Conservation (phyloP, 2,113 vertebrate genomes). For the Naja naja region DNA sequence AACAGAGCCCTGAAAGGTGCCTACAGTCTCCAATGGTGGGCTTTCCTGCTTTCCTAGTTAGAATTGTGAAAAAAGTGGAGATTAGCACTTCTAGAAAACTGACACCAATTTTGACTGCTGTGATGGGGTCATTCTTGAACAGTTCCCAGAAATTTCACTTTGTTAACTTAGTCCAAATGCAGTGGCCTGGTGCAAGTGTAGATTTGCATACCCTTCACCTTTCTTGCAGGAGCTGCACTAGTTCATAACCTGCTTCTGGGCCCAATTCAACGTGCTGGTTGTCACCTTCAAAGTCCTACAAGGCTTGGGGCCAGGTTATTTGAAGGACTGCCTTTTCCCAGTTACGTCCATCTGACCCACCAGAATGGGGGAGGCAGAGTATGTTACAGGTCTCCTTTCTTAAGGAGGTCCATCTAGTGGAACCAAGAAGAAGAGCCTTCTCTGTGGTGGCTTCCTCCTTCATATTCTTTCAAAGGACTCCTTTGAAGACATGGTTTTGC, state of each 20-base stretch:
- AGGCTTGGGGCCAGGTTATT: not conserved
- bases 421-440: not conserved
- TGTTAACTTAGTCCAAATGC: not conserved
- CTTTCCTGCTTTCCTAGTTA: constrained; percentile 51
- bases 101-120: not conserved
- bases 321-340: not conserved
- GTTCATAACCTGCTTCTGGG: not conserved
- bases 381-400: not conserved
- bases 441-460: not conserved
- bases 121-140: not conserved
- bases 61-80: not conserved
- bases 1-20: constrained; percentile 70
- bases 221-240: not conserved
- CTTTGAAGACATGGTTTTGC: not conserved
- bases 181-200: not conserved
- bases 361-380: not conserved
- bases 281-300: not conserved
- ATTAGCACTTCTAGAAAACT: not conserved
- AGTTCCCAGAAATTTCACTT: not conserved
- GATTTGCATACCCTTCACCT: not conserved
- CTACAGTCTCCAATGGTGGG: constrained; percentile 54
- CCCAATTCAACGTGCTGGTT: not conserved
- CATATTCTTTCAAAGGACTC: not conserved
- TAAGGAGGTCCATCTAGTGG: not conserved
- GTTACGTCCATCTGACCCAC: not conserved